Base-by-base conservation (phyloP, 2,113 vertebrate species). In the Aythya baeri region DNA sequence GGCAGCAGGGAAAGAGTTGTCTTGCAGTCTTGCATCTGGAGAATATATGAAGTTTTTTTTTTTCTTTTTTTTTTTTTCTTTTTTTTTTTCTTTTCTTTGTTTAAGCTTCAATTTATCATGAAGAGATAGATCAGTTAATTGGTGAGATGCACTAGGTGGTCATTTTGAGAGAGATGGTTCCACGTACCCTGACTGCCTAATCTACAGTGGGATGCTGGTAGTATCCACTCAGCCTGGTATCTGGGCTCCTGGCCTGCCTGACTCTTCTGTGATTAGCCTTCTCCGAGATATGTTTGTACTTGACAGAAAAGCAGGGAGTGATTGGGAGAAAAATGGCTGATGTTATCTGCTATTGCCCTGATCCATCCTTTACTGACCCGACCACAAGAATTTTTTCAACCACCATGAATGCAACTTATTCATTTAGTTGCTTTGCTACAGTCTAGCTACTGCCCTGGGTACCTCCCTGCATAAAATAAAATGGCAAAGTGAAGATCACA, bases 401-500 rank as follows among this genome's bases (percentile, higher is more conserved):
- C 83, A 83, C 73, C 70, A 63, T 91, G 81, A 91, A 89, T 92
- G 41, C 62, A 79, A 86, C 62, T 91, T 86, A 65, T 0, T 90
- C 34, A 63, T 82, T 75, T 54, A 2, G 32, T 89, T 13, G 11
- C 91, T 91, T 93, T 46, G 11, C 71, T 4, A 46, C 83, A 89
- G 86, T 86, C 78, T 72, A 15, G 25, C 81, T 92, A 46, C 92
- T 87, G 91, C 86, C 58, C 70, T 89, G 80, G 74, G 61, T 93
- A 29, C 55, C 55, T 83, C 78, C 52, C 82, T 93, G 67, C 59
- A 3, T 94, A 58, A 84, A 81, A 87, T 79, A 83, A 95, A 96
- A 86, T 91, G 85, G 91, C 83, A 84, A 50, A 91, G 84, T 86
- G 81, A 83, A 83, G 71, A 93, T 59, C 4, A 18, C 81, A 94